Evolutionary conservation across 2,113 vertebrate species (phyloP), one percentile per base, ranked within the genome.

Genomic region (Tauraco erythrolophus): DNA sequence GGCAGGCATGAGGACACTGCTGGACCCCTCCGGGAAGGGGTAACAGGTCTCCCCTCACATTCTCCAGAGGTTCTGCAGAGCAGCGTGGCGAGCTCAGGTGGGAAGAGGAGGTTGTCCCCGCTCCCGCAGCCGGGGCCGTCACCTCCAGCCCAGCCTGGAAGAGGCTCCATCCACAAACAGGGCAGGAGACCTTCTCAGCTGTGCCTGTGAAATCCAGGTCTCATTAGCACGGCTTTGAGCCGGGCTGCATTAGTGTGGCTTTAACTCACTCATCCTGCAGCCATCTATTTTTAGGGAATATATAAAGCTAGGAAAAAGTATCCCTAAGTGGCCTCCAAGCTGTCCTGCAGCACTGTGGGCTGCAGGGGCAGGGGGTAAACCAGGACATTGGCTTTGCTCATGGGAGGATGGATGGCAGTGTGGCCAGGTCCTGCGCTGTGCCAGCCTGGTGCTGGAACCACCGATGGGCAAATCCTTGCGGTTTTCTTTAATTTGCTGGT

Each of bases 201-300:
- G 1, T 22, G 46, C 58, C 53, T 45, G 27, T 27, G 46, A 66
- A 65, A 56, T 56, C 51, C 77, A 33, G 30, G 22, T 30, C 89
- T 87, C 51, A 41, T 76, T 45, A 94, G 86, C 82, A 70, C 0
- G 5, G 81, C 80, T 82, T 72, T 92, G 69, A 58, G 68, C 54
- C 0, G 2, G 19, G 17, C 30, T 22, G 81, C 92, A 83, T 94
- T 78, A 64, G 48, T 27, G 10, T 4, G 48, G 85, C 66, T 87
- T 87, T 70, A 87, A 68, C 46, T 37, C 12, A 27, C 92, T 84
- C 68, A 87, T 61, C 89, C 86, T 54, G 61, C 50, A 66, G 51
- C 35, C 57, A 27, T n/a, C 89, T 94, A 90, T 84, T 84, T 89
- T 92, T 90, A 90, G 86, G 57, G 80, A 46, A 54, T 18, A 37